Evolutionary conservation across 2,797 vertebrate genomes (phyloP), one percentile per base, ranked within the genome.

Genomic region (Coreius guichenoti): DNA sequence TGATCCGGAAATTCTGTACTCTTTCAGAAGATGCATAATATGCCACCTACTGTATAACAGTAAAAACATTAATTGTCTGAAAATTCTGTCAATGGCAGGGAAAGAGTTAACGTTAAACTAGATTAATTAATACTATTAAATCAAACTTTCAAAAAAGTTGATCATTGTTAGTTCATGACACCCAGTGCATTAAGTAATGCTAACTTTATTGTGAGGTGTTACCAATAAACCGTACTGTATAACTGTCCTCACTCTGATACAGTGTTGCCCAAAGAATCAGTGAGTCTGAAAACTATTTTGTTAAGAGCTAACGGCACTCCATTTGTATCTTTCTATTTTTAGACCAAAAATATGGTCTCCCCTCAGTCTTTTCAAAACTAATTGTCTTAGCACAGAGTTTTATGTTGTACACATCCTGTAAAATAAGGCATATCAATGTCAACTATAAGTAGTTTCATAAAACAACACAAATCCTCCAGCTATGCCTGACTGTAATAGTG

Each of bases 381-480:
- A 77, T 58, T 77, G 36, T 58, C 74, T n/a, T 4, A 39, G 21
- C 6, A 33, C 19, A 23, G 74, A 39, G 19, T 77, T 61, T 58
- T 58, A 26, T 61, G 54, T 26, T 61, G 54, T 43, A 17, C 33
- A 61, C 29, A 58, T 72, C 36, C 51, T 76, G 12, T 56, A 76
- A 76, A 76, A 76, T 36, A 36, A 76, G 31, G 56, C 39, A 63
- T 33, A 76, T 26, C 36, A 29, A 77, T 12, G 4, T 77, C 47
- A 83, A 39, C 70, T 51, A 31, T 26, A 76, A 65, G 70, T 19
- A 51, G 39, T 43, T 83, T 39, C 47, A 51, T 33, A 65, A 75
- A 47, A 83, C 58, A 67, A 67, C 29, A 74, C 17, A 68, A 77
- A 21, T 51, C 61, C 23, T 47, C 73, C 61, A 43, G 82, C 73